A percentile compares a stretch with the other conserved stretches of the same genome.
Evolutionary conservation across 2,888 invertebrate genomes (phyloP).

Genomic region (Augiades crinisus): DNA sequence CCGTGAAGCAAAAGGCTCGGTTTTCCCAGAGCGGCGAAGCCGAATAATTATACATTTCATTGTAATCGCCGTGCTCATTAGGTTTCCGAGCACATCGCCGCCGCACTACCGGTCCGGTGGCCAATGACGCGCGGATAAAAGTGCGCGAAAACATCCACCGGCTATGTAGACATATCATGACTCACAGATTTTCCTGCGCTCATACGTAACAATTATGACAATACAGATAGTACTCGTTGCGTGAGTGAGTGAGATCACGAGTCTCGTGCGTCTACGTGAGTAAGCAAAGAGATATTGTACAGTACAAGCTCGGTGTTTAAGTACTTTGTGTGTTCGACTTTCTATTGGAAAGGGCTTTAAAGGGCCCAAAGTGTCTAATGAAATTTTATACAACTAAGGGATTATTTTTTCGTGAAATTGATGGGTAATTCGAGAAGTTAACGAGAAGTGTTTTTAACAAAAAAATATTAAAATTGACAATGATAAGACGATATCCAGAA

Average conservation of each 20-base stretch:
- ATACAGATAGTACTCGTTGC: conserved; percentile 34
- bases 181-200: conserved; percentile 59
- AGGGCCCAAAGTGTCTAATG: no score
- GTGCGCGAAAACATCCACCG: conserved; percentile 68
- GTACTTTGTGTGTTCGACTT: no score
- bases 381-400: background rate
- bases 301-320: conserved; percentile 7
- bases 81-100: conserved; percentile 36
- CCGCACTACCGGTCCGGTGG: conserved; percentile 36
- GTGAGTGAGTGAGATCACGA: conserved; percentile 28
- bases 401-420: no score
- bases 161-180: conserved; percentile 46
- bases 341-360: conserved; percentile 35
- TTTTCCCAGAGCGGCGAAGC: conserved; percentile 33
- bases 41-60: conserved; percentile 34
- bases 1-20: conserved; percentile 27
- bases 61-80: conserved; percentile 36
- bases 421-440: no score
- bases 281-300: conserved; percentile 23
- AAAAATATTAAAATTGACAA: background rate
- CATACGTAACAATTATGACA: conserved; percentile 48
- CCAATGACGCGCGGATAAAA: conserved; percentile 64
- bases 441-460: no score
- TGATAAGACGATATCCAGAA: conserved; percentile 12
- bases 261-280: conserved; percentile 15